Evolutionary conservation across 2,797 vertebrate genomes (phyloP).

Genomic region (Propithecus deckenii): DNA sequence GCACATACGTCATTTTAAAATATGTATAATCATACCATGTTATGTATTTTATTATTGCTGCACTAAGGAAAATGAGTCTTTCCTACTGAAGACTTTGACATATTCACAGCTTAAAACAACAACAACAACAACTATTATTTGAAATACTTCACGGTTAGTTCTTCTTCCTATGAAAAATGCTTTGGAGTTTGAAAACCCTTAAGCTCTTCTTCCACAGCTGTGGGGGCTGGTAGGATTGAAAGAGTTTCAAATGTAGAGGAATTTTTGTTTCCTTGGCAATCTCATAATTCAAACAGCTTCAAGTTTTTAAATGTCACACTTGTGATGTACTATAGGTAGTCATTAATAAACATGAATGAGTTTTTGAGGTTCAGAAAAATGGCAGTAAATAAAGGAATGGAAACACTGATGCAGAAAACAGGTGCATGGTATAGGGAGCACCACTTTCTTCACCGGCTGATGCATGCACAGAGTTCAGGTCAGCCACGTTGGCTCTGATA

Average conservation of each 20-base stretch:
- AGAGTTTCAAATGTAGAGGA: background rate
- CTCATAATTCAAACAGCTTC: slow-evolving; percentile 29
- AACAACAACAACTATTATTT: background rate
- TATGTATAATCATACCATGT: accelerated
- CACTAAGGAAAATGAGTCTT: background rate
- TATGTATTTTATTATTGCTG: background rate
- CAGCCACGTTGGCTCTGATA: background rate
- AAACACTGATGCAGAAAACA: background rate
- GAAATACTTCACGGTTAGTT: background rate
- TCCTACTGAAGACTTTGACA: background rate
- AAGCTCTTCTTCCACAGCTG: background rate
- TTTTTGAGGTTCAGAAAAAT: background rate
- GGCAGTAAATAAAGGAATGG: background rate
- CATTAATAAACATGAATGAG: slow-evolving; percentile 34
- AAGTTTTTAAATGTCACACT: slow-evolving; percentile 6
- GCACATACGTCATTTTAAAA: accelerated
- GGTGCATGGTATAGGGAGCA: accelerated
- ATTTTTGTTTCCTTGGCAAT: slow-evolving; percentile 14
- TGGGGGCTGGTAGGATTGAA: background rate
- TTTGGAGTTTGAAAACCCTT: background rate
- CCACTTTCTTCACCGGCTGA: accelerated
- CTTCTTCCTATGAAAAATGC: background rate
- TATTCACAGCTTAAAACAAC: background rate
- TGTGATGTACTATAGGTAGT: background rate
- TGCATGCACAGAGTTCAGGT: background rate